Evolutionary conservation across 2,797 vertebrate species (phyloP).

Genomic region (Sebastes baramenuke): DNA sequence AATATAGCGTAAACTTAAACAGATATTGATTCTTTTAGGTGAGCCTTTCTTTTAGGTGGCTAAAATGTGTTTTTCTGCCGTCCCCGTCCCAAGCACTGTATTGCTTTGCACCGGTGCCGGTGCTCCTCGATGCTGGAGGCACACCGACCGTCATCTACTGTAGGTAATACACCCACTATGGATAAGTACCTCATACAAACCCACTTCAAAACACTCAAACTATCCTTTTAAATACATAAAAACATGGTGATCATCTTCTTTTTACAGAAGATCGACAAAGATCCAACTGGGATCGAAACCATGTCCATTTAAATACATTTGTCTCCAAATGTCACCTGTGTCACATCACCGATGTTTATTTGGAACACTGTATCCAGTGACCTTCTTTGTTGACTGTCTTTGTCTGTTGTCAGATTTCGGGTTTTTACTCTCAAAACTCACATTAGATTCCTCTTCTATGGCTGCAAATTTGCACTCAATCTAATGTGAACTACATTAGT

Average conservation of each 20-base stretch:
- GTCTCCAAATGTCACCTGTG: background rate
- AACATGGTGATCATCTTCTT: too few relatives aligned
- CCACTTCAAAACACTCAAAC: too few relatives aligned
- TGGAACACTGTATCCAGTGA: background rate
- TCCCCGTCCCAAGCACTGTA: too few relatives aligned
- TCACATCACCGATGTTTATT: background rate
- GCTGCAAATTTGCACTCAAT: background rate
- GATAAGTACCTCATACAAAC: too few relatives aligned
- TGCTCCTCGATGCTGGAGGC: too few relatives aligned
- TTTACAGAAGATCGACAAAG: background rate
- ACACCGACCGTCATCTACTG: too few relatives aligned
- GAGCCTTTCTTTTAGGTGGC: too few relatives aligned
- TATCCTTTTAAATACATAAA: background rate
- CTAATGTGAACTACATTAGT: background rate
- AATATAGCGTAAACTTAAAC: too few relatives aligned
- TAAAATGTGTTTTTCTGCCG: too few relatives aligned
- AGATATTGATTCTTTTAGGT: too few relatives aligned
- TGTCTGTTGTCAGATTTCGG: background rate
- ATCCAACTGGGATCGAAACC: background rate
- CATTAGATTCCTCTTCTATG: background rate
- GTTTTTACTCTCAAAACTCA: background rate
- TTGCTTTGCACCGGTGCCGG: too few relatives aligned
- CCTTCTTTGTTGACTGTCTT: background rate
- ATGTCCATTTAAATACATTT: background rate
- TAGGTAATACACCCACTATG: too few relatives aligned